Evolutionary conservation across 2,797 vertebrate species (phyloP).

Genomic region (Sebastes baramenuke): DNA sequence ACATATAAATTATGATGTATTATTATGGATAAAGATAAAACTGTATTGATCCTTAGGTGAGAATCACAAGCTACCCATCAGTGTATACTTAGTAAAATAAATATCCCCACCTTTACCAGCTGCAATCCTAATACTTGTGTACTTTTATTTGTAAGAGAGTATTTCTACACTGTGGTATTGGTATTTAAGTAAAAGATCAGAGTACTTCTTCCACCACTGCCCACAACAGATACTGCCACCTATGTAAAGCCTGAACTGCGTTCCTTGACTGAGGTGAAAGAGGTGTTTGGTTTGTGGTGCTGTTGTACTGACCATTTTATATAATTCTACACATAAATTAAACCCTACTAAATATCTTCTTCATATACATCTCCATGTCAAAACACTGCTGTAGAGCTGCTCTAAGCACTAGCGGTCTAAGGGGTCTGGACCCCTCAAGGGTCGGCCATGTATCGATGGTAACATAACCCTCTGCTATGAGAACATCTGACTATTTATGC

Average conservation of each 20-base stretch:
- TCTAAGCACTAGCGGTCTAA: not conserved
- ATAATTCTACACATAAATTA: not conserved
- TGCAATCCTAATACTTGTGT: not conserved
- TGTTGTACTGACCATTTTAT: not conserved
- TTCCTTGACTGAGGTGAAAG: no score
- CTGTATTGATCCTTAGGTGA: not conserved
- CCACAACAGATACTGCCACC: not conserved
- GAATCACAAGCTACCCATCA: not conserved
- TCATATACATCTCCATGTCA: not conserved
- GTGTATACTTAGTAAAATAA: not conserved
- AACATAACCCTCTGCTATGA: constrained; percentile 29
- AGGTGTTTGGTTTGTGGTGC: not conserved
- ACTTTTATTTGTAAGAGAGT: not conserved
- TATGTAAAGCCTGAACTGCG: not conserved
- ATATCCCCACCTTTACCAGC: not conserved
- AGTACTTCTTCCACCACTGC: not conserved
- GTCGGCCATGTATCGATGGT: constrained; percentile 16
- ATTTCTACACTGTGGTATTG: no score
- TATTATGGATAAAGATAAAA: not conserved
- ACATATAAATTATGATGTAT: not conserved
- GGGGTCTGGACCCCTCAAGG: not conserved
- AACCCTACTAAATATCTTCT: not conserved
- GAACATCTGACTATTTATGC: constrained; percentile 30
- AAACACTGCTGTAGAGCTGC: not conserved
- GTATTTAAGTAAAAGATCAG: no score